phyloP scores from a whole-genome alignment of 53 echinoderm and acorn worm genomes.

The Paracentrotus lividus region DNA sequence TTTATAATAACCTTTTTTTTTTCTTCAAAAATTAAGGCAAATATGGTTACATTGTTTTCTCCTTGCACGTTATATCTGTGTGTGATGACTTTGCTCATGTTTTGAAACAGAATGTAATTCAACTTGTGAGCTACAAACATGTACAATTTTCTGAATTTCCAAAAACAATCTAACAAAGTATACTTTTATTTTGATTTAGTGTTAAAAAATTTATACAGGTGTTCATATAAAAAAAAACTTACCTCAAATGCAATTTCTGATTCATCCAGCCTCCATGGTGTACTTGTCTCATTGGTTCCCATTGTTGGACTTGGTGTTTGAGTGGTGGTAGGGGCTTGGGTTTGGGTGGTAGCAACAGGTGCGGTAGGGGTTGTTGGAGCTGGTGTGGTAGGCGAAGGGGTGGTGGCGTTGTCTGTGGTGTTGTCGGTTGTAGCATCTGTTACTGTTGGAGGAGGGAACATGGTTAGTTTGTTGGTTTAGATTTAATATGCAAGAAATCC shows the following conservation, averaged over 20 bases:
- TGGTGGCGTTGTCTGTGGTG: slow-evolving; percentile 6
- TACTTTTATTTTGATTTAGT: no score
- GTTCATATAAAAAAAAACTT: slow-evolving; percentile 65
- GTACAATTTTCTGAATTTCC: no score
- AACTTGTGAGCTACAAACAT: no score
- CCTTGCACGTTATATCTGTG: no score
- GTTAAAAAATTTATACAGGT: not conserved
- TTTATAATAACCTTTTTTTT: no score
- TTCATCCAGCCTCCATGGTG: slow-evolving; percentile 69
- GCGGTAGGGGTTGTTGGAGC: slow-evolving; percentile 49
- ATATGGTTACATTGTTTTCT: no score
- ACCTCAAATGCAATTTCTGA: slow-evolving; percentile 82
- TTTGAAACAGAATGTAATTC: no score
- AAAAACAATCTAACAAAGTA: no score
- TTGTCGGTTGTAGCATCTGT: not conserved
- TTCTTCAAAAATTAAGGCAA: no score
- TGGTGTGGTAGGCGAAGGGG: slow-evolving; percentile 21
- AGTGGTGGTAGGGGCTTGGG: slow-evolving; percentile 39
- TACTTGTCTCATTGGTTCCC: slow-evolving; percentile 36
- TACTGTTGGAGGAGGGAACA: not conserved
- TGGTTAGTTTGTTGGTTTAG: no score
- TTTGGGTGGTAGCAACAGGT: slow-evolving; percentile 39
- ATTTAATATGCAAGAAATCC: no score
- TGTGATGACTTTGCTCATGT: no score
- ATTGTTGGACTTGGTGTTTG: not conserved